Conservation (phyloP, 2,797 vertebrate species). For the Pseudopleuronectes americanus region DNA sequence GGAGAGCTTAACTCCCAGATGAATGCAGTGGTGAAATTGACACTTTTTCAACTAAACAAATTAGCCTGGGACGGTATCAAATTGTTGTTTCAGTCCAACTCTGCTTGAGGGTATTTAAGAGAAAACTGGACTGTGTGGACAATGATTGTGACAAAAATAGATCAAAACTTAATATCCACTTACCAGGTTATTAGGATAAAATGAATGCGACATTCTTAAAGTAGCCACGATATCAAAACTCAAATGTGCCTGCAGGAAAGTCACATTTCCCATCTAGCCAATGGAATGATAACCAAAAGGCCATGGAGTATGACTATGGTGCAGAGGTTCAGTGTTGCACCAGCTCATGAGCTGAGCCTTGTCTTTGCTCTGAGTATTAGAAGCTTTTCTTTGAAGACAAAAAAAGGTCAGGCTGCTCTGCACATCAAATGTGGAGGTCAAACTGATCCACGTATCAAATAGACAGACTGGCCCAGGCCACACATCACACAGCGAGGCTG, state of each 20-base stretch:
- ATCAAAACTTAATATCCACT: too few relatives aligned
- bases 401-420: conserved; percentile 59
- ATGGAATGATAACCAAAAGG: too few relatives aligned
- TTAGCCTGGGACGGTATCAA: too few relatives aligned
- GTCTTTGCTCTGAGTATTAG: conserved; percentile 65
- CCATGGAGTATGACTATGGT: conserved; percentile 22
- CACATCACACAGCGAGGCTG: conserved; percentile 58
- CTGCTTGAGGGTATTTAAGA: too few relatives aligned
- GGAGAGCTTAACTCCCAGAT: too few relatives aligned
- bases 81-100: too few relatives aligned
- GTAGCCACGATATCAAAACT: neutral
- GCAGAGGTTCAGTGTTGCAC: conserved; percentile 20
- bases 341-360: conserved; percentile 49
- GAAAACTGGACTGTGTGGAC: too few relatives aligned
- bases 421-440: conserved; percentile 76
- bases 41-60: too few relatives aligned
- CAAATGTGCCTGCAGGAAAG: neutral
- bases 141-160: too few relatives aligned
- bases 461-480: conserved; percentile 55
- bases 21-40: too few relatives aligned
- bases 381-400: conserved; percentile 63
- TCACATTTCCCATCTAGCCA: neutral
- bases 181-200: too few relatives aligned
- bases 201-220: too few relatives aligned
- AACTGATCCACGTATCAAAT: conserved; percentile 73